Evolutionary conservation across 2,888 invertebrate genomes (phyloP), one percentile per base, ranked within the genome.

Genomic region (Hirtodrosophila confusa): DNA sequence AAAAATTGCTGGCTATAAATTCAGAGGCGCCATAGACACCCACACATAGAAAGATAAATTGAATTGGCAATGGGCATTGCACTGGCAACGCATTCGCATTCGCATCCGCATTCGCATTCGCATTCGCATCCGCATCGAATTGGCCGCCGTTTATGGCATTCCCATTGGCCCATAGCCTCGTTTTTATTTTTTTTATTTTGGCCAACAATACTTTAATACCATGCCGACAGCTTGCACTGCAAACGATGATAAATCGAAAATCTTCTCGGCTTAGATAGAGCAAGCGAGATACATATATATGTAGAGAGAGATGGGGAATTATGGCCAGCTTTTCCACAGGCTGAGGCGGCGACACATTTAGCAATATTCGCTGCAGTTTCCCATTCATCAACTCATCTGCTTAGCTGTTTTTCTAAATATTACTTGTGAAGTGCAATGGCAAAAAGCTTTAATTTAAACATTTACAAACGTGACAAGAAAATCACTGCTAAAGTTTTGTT

Each of bases 231-330:
- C 84, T 75, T 69, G 86, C 53, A 57, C 80, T 76, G 62, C 86
- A 80, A 88, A 79, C 84, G 80, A 80, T 86, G 80, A 84, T 88
- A 84, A 83, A 84, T 84, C 80, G 86, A 69, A 83, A 84, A 80
- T 88, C 80, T 88, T 86, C 70, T 58, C 83, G 65, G 87, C 82
- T 85, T 85, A 82, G 62, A 78, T 56, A 36, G 62, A 37, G 43
- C 17, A 17, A 40, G 17, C 24, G 49, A 37, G 41, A 7, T 12
- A 23, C 10, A 33, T 31, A 9, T 3, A 7, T 31, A 6, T 29
- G 29, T 9, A 31, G 53, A 43, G 23, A 31, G 47, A 27, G 45
- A 37, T 27, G 27, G 39, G 60, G 77, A 57, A 61, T 72, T 71
- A 66, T 76, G 40, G 43, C 17, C 17, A 17, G 17, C 17, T 17